Evolutionary conservation across 2,888 invertebrate genomes (phyloP), one percentile per base, ranked within the genome.

Genomic region (Ditula angustiorana): DNA sequence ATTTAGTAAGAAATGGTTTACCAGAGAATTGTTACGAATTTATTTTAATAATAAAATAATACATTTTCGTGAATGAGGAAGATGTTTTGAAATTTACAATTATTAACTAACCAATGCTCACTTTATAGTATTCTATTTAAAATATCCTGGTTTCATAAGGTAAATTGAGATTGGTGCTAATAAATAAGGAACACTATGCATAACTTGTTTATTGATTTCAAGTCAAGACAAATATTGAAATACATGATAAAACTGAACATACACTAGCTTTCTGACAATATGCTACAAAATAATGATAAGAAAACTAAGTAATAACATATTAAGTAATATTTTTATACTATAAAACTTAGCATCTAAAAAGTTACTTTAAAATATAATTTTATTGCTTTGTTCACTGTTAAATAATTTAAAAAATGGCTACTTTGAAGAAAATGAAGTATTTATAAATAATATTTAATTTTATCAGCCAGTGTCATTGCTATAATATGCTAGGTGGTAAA

Each of bases 251-350:
- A 64, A 58, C 35, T 58, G 52, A 64, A 59, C 53, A 53, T 59
- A 64, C 2, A n/a, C 64, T 64, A 64, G 53, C 53, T 64, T 56
- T 59, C 59, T 58, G 63, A 64, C 44, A 46, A 21, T 59, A 61
- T 56, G 28, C 37, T 66, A 66, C 56, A 56, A 46, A 66, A 56
- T 56, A 61, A 50, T 61, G 49, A 61, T 46, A 66, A 66, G 55
- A 61, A 66, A 66, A 61, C 56, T 41, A 60, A 64, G 56, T 56
- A 66, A 52, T 56, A 61, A 61, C 56, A 52, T 52, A 63, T 55
- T 61, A 44, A 66, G 44, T 66, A 21, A 33, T 61, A 61, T 56
- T 52, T 61, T 59, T 46, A 52, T 55, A 52, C 52, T 30, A 58
- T 64, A 64, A 64, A 64, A 64, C 64, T 63, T 52, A 63, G 41